Conservation (phyloP, 1,140 invertebrate species). For the Plodia interpunctella region DNA sequence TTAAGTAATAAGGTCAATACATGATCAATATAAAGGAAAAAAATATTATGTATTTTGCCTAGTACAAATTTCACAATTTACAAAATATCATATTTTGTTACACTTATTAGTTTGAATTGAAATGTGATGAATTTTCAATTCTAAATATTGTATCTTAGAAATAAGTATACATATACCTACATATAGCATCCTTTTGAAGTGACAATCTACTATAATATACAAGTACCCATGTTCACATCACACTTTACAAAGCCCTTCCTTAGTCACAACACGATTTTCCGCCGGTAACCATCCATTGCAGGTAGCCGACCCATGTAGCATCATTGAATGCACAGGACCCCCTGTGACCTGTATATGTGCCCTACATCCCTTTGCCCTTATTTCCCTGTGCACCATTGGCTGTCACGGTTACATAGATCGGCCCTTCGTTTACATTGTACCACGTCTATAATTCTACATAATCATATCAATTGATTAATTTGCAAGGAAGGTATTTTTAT, state of each 20-base stretch:
- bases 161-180: no score
- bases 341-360: slow-evolving; percentile 40
- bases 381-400: slow-evolving; percentile 43
- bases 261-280: slow-evolving; percentile 54
- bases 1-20: no score
- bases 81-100: no score
- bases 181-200: slow-evolving; percentile 25
- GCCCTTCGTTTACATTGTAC: not conserved
- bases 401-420: not conserved
- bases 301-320: slow-evolving; percentile 27
- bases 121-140: no score
- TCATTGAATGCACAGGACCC: slow-evolving; percentile 57
- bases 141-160: no score
- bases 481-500: no score
- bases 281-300: slow-evolving; percentile 38
- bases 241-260: slow-evolving; percentile 27
- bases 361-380: slow-evolving; percentile 59
- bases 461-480: no score
- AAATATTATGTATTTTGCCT: no score
- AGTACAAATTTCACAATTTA: no score
- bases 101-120: no score
- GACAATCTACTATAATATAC: slow-evolving; percentile 15
- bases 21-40: no score
- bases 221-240: not conserved
- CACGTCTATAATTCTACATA: no score